Conservation (phyloP, 2,888 invertebrate genomes). For the Octodonta nipae region DNA sequence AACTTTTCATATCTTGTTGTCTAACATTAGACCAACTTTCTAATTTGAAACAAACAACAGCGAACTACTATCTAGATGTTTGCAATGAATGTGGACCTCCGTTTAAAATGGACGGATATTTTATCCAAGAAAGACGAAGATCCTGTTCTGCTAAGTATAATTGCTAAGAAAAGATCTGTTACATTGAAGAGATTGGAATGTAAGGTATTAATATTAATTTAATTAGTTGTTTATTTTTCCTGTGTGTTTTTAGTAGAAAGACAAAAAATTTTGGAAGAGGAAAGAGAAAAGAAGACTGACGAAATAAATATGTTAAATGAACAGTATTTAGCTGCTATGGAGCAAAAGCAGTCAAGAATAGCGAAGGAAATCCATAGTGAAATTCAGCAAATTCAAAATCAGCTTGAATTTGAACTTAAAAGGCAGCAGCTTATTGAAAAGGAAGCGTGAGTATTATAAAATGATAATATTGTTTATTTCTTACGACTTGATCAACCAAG, state of each 20-base stretch:
- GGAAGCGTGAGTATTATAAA: slow-evolving; percentile 28
- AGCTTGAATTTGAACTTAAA: slow-evolving; percentile 24
- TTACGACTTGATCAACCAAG: no score
- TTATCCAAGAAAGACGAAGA: slow-evolving; percentile 19
- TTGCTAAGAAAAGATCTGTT: slow-evolving; percentile 27
- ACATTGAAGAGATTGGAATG: slow-evolving; percentile 30
- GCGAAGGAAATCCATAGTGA: slow-evolving; percentile 27
- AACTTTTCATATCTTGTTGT: slow-evolving; percentile 29
- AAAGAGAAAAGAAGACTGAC: slow-evolving; percentile 24
- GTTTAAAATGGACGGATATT: slow-evolving; percentile 22
- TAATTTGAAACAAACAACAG: slow-evolving; percentile 23
- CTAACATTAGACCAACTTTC: slow-evolving; percentile 27
- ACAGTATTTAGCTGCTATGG: slow-evolving; percentile 27
- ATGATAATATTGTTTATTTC: slow-evolving; percentile 1
- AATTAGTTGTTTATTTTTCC: slow-evolving; percentile 2
- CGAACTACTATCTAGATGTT: slow-evolving; percentile 29
- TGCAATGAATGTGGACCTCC: slow-evolving; percentile 26
- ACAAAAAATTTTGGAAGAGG: slow-evolving; percentile 21
- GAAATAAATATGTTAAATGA: slow-evolving; percentile 24
- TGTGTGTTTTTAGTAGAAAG: slow-evolving; percentile 26
- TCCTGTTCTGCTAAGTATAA: slow-evolving; percentile 22
- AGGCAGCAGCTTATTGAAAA: slow-evolving; percentile 27
- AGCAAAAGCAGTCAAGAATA: slow-evolving; percentile 23
- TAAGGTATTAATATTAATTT: slow-evolving; percentile 17
- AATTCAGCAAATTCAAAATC: slow-evolving; percentile 23